Base-by-base conservation (phyloP, 2,888 invertebrate genomes). In the Clitarchus hookeri region DNA sequence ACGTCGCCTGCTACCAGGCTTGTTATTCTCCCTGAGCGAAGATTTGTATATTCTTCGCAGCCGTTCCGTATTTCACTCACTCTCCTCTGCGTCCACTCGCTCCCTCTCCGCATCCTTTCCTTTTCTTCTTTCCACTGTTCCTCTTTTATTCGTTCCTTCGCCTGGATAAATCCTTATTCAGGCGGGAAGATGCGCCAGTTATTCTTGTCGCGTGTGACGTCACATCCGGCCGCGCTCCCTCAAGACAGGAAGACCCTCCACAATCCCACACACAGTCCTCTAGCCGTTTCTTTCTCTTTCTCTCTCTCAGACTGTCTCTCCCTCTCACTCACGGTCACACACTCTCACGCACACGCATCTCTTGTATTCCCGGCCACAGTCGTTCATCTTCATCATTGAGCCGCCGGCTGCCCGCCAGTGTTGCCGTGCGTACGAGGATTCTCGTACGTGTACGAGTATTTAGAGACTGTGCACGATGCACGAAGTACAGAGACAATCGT, bases 101-200 rank as follows among this genome's bases (percentile, higher is more conserved):
- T 0, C 65, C 23, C 65, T 0, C 0, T n/a, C 65, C 19, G n/a
- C 53, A 3, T 19, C n/a, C 65, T 65, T n/a, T 53, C 53, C 13
- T 65, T n/a, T 19, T n/a, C 65, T n/a, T 65, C 65, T n/a, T 8
- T 19, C 65, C n/a, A 1, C 19, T 23, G 65, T 23, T 65, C 65
- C 65, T 65, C 23, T 19, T n/a, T 23, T n/a, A 3, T 65, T 53
- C 19, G 0, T 65, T 8, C 65, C n/a, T 19, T n/a, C 23, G 65
- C 65, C 65, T 27, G 82, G 44, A 82, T 82, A 36, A 82, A 82
- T 82, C 36, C 44, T 82, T 82, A 82, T 82, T 82, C 82, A 44
- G 82, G 82, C 82, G 82, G 82, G 44, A 82, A 82, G 82, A 82
- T 36, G 82, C 36, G 27, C 27, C 27, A 44, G 27, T 82, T 82